phyloP scores from a whole-genome alignment of 1,140 invertebrate species.

The Drosophila navojoa region DNA sequence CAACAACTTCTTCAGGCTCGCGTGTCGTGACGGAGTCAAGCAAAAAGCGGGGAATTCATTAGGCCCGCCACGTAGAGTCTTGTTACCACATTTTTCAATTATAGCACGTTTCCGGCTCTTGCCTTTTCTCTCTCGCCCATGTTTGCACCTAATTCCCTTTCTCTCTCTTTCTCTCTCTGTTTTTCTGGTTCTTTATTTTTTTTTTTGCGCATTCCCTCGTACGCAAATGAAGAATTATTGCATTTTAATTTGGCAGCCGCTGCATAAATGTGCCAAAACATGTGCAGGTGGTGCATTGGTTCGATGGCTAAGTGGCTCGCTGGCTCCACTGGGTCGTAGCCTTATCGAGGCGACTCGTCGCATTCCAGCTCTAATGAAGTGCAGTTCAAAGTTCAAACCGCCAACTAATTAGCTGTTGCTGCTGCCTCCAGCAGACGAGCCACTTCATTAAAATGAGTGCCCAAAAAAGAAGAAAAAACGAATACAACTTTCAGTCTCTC shows the following conservation, averaged over 20 bases:
- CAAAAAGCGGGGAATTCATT: conserved; percentile 72
- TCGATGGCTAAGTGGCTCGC: conserved; percentile 6
- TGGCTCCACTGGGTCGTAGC: conserved; percentile 20
- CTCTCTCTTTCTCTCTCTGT: conserved; percentile 1
- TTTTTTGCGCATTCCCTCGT: conserved; percentile 1
- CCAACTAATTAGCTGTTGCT: conserved; percentile 65
- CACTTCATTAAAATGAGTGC: conserved; percentile 71
- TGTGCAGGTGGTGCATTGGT: conserved; percentile 61
- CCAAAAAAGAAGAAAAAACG: conserved; percentile 37
- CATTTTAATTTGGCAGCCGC: conserved; percentile 77
- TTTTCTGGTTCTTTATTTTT: too few relatives aligned
- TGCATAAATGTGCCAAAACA: conserved; percentile 51
- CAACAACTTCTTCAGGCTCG: conserved; percentile 49
- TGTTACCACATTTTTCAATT: conserved; percentile 84
- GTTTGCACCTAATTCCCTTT: conserved; percentile 13
- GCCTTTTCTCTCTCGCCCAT: conserved; percentile 35
- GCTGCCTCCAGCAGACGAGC: conserved; percentile 15
- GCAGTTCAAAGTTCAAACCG: conserved; percentile 72
- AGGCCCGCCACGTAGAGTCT: conserved; percentile 74
- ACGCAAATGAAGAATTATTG: conserved; percentile 81
- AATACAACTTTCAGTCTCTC: conserved; percentile 8
- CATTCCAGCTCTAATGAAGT: conserved; percentile 70
- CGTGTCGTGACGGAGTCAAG: conserved; percentile 42
- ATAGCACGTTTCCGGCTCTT: conserved; percentile 73
- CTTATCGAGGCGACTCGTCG: conserved; percentile 45